phyloP scores from a whole-genome alignment of 92 coral and sea anemone genomes.

The Virgularia gustaviana region DNA sequence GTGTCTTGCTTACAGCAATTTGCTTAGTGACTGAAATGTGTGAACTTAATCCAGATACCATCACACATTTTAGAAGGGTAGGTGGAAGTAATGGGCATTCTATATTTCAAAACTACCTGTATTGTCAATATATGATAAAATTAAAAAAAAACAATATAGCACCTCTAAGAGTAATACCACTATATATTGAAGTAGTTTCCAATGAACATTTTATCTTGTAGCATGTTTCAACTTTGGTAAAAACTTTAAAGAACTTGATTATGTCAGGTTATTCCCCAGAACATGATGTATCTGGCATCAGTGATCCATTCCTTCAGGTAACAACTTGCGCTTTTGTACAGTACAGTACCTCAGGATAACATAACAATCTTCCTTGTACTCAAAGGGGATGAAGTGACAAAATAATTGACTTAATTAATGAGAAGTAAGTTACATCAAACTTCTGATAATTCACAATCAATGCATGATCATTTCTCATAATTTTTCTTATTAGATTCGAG shows the following conservation, averaged over 20 bases:
- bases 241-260: constrained; percentile 86
- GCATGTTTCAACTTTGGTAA: constrained; percentile 97
- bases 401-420: neutral
- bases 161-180: too few species aligned
- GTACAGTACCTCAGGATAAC: neutral
- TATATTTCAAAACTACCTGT: neutral
- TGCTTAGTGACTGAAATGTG: constrained; percentile 94
- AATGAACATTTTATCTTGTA: constrained; percentile 44
- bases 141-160: neutral
- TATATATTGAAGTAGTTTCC: too few species aligned
- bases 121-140: neutral
- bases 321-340: neutral
- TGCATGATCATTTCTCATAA: neutral
- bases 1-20: constrained; percentile 82
- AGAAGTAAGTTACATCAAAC: neutral
- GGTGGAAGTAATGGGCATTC: constrained; percentile 12
- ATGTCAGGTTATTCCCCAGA: constrained; percentile 99
- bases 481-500: constrained; percentile 58
- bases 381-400: too few species aligned
- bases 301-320: constrained; percentile 98
- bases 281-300: constrained; percentile 96
- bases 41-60: constrained; percentile 79
- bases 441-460: neutral
- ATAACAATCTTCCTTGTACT: too few species aligned
- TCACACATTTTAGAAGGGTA: constrained; percentile 91